Percentiles rank a stretch among this genome's conserved stretches.
These are phyloP conservation scores for Mixornis gularis DNA, from an alignment of 2,113 vertebrate genomes.

Conservation along the genomic window DNA sequence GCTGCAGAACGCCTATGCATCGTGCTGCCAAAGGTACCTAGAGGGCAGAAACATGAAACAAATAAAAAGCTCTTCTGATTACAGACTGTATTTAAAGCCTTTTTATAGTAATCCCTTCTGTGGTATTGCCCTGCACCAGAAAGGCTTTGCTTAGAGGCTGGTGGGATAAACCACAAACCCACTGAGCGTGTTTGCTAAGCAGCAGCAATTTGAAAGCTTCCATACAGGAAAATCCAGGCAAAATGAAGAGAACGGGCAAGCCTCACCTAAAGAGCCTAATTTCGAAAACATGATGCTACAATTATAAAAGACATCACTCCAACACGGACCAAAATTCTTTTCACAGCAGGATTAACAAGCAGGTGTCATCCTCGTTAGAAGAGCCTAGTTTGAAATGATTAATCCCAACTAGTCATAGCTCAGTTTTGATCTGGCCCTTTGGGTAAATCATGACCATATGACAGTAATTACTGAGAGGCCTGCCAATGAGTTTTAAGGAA, in stretches of 20 bases:
- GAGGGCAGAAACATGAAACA: constrained; percentile 60
- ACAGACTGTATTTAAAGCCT: constrained; percentile 56
- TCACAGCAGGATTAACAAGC: accelerated
- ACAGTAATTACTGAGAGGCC: background rate
- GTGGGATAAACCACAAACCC: constrained; percentile 57
- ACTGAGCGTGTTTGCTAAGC: background rate
- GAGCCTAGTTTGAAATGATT: background rate
- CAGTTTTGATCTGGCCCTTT: background rate
- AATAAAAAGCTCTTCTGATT: constrained; percentile 66
- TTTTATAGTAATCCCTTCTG: constrained; percentile 62
- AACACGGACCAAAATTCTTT: background rate
- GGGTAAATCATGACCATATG: background rate
- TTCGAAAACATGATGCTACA: background rate
- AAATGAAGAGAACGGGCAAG: background rate
- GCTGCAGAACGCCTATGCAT: background rate
- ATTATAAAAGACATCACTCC: background rate
- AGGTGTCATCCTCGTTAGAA: background rate
- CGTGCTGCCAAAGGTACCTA: constrained; percentile 40
- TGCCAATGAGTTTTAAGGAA: background rate
- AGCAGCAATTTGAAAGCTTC: constrained; percentile 44
- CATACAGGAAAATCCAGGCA: constrained; percentile 17
- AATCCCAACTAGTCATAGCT: background rate
- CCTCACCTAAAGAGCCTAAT: background rate
- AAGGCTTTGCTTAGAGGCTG: constrained; percentile 51
- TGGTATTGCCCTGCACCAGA: constrained; percentile 42